These are phyloP conservation scores for Ectemnius cavifrons DNA, from an alignment of 2,888 invertebrate genomes.

Conservation along the genomic window DNA sequence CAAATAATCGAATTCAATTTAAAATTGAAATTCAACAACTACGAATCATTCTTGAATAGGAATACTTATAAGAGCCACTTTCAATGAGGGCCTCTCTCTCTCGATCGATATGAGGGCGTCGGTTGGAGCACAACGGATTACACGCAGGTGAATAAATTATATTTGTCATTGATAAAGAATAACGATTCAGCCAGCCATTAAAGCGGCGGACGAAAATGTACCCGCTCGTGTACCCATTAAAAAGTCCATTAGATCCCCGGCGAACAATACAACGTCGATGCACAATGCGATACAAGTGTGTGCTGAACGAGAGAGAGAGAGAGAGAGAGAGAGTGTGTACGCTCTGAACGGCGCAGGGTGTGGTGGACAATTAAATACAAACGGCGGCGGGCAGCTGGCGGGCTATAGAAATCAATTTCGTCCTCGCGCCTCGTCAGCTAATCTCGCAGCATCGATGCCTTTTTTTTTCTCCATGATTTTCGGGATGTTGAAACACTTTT, in stretches of 20 bases:
- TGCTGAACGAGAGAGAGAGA: neutral
- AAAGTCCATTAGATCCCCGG: slow-evolving; percentile 5
- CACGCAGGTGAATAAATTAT: slow-evolving; percentile 37
- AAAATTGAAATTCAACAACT: too few relatives aligned
- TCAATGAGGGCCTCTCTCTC: neutral
- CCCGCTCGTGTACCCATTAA: neutral
- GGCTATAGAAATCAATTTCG: slow-evolving; percentile 28
- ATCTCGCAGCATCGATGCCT: slow-evolving; percentile 25
- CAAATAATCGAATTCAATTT: too few relatives aligned
- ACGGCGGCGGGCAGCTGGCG: slow-evolving; percentile 5
- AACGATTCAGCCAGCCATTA: slow-evolving; percentile 18
- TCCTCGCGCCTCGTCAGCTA: slow-evolving; percentile 22
- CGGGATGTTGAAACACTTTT: too few relatives aligned
- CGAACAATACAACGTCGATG: neutral
- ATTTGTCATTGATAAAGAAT: neutral
- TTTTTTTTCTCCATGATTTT: too few relatives aligned
- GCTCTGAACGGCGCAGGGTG: neutral
- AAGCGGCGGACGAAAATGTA: slow-evolving; percentile 8
- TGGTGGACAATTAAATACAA: slow-evolving; percentile 24
- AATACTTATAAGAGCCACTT: too few relatives aligned
- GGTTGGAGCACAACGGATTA: slow-evolving; percentile 26
- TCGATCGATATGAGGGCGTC: slow-evolving; percentile 36
- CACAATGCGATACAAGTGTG: slow-evolving; percentile 1
- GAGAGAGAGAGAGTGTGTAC: neutral
- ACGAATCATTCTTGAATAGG: too few relatives aligned